phyloP scores from a whole-genome alignment of 2,113 vertebrate species.

The Vimba vimba region DNA sequence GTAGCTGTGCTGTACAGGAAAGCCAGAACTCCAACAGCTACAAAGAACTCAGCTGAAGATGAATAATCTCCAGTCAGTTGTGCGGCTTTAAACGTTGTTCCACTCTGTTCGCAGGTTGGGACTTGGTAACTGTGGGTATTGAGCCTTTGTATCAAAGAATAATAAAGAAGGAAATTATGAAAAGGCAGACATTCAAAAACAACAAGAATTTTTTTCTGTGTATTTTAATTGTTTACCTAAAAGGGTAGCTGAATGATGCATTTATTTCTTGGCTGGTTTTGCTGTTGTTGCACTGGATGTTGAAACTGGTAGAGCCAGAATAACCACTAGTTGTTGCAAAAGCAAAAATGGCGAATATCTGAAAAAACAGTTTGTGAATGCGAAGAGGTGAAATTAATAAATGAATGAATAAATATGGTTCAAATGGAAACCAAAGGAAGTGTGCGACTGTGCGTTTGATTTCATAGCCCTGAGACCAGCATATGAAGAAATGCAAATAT shows the following conservation, averaged over 20 bases:
- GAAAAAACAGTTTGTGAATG: slow-evolving; percentile 33
- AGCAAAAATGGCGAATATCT: slow-evolving; percentile 95
- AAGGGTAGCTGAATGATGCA: slow-evolving; percentile 86
- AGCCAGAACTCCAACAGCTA: slow-evolving; percentile 88
- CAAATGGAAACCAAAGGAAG: background rate
- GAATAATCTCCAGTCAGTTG: slow-evolving; percentile 85
- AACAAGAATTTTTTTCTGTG: background rate
- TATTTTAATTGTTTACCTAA: slow-evolving; percentile 80
- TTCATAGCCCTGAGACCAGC: background rate
- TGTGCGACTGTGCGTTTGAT: background rate
- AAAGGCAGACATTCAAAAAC: background rate
- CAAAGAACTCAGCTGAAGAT: slow-evolving; percentile 89
- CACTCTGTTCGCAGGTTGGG: slow-evolving; percentile 72
- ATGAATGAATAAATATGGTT: background rate
- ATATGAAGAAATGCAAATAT: background rate
- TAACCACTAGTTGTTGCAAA: slow-evolving; percentile 90
- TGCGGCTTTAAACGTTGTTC: background rate
- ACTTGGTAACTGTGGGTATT: slow-evolving; percentile 76
- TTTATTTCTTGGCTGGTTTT: slow-evolving; percentile 62
- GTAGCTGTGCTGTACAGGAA: slow-evolving; percentile 90
- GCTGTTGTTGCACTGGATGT: slow-evolving; percentile 71
- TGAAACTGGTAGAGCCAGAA: slow-evolving; percentile 80
- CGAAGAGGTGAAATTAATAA: background rate
- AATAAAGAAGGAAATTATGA: background rate
- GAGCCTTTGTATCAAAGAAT: slow-evolving; percentile 71